Base-by-base conservation (phyloP, 1,140 invertebrate species). In the Oreohelix idahoensis region DNA sequence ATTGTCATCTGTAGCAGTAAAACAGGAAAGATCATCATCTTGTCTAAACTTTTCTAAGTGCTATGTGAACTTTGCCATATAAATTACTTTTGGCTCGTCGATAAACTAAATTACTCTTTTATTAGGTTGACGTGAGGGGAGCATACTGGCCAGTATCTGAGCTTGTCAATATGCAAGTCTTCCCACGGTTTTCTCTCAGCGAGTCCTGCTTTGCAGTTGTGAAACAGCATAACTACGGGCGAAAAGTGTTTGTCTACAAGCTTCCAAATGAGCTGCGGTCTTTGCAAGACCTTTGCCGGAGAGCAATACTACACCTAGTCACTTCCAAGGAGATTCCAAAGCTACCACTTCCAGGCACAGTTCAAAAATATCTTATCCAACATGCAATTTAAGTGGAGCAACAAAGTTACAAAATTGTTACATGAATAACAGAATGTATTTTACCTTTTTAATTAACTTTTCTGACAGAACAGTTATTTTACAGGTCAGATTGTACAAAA, bases 101-200 rank as follows among this genome's bases (percentile, higher is more conserved):
- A 8, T 45, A 8, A 45, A 58, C 53, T 23, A 20, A 58, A 5
- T 23, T n/a, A n/a, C n/a, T 58, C 10, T 58, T 58, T n/a, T n/a
- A 20, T 20, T 74, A 85, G 79, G 84, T 89, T 15, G 87, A 89
- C 78, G 88, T 86, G 8, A 81, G 86, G 51, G 89, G 89, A 13
- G 87, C 86, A n/a, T 89, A 90, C 58, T 89, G 88, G 88, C 89
- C 88, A 17, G 86, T 88, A n/a, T 88, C 88, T 29, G 88, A 89
- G 69, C 85, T 89, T 10, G 85, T 90, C 42, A 90, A 90, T 75
- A 85, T 89, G 23, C 86, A 89, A 53, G 88, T 89, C 23, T 89
- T 90, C 70, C 88, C 89, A n/a, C 80, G 87, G 20, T 90, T 90
- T 49, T 88, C 87, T 17, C 87, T 88, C 5, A 86, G 88, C 42